phyloP scores from a whole-genome alignment of 2,888 invertebrate genomes.

The Clepsis dumicolana region DNA sequence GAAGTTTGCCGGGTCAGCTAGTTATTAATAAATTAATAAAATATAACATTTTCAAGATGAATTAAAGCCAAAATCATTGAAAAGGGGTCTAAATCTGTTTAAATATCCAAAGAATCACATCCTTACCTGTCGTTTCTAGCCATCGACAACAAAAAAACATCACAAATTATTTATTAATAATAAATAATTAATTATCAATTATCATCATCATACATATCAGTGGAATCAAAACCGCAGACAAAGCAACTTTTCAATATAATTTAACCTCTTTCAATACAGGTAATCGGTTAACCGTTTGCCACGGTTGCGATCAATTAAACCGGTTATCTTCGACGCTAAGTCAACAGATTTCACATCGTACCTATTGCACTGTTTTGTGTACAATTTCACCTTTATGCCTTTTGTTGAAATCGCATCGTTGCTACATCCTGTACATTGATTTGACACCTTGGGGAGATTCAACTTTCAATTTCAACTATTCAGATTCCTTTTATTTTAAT shows the following conservation, averaged over 20 bases:
- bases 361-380: background rate
- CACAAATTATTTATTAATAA: too few relatives aligned
- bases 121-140: too few relatives aligned
- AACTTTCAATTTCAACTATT: background rate
- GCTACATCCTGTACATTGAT: background rate
- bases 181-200: too few relatives aligned
- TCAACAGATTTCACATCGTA: slow-evolving; percentile 1
- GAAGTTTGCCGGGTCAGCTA: too few relatives aligned
- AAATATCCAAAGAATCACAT: too few relatives aligned
- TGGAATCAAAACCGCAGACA: background rate
- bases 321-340: background rate
- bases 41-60: too few relatives aligned
- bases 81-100: too few relatives aligned
- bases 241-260: background rate
- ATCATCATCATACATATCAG: too few relatives aligned
- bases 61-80: too few relatives aligned
- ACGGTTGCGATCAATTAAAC: background rate
- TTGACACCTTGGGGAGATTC: background rate
- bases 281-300: background rate
- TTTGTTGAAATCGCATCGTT: background rate
- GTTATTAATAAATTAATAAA: too few relatives aligned
- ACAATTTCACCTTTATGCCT: background rate
- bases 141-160: too few relatives aligned
- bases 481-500: too few relatives aligned
- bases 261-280: background rate